Evolutionary conservation across 2,113 vertebrate species (phyloP), one percentile per base, ranked within the genome.

Genomic region (Scartelaos histophorus): DNA sequence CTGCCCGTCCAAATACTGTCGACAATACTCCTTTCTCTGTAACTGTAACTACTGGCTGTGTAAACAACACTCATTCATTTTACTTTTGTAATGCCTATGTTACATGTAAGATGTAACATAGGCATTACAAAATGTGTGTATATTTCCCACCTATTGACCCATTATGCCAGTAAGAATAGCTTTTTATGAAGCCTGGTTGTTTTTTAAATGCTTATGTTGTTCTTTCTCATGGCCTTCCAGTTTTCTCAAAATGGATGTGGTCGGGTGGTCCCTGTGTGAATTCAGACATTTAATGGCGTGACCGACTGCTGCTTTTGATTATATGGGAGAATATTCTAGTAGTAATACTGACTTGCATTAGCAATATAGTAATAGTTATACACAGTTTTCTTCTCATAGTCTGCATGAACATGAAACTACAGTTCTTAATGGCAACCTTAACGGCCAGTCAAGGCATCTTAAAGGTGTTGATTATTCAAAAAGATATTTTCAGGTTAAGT

Each of bases 261-360:
- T 43, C 38, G 9, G 38, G 38, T 43, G 38, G 45, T 72, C 62
- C 64, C 34, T 66, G 76, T 83, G 84, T 85, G 80, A 85, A 90
- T 86, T 87, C 69, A 88, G 70, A 89, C 38, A 43, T 43, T 10
- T 43, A 43, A 43, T 43, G 38, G 10, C 10, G 38, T 43, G 38
- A 43, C 38, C 5, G 38, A 38, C 38, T 82, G 89, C 81, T 89
- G 88, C 82, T 69, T 79, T 85, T 89, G 90, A 92, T 90, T 83
- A 85, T 67, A 85, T 72, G 80, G 82, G 80, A 78, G 66, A 57
- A 69, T 74, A 86, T 29, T 29, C 29, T 29, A 29, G 29, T 65
- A 73, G 62, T 70, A 79, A n/a, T 38, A 72, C 46, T 1, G 35
- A 56, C 57, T 83, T 49, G 25, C 2, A 60, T 15, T 38, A 6